phyloP scores from a whole-genome alignment of 2,113 vertebrate species.

The Psammodynastes pulverulentus region DNA sequence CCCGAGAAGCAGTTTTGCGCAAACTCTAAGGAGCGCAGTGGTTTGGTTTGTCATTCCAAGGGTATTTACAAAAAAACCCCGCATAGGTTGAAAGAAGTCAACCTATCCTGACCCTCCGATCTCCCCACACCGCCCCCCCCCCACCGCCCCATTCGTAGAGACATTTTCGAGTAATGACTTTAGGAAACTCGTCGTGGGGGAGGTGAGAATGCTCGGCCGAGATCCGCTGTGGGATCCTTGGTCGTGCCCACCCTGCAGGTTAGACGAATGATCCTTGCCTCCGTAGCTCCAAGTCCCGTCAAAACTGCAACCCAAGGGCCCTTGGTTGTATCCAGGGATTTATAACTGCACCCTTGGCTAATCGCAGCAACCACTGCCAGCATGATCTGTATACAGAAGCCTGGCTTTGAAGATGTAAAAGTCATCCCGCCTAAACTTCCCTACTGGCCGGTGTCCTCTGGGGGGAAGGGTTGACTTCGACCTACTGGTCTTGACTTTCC shows the following conservation, averaged over 20 bases:
- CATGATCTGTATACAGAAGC: not conserved
- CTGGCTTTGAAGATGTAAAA: not conserved
- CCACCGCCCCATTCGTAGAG: not conserved
- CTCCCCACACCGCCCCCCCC: too few relatives aligned
- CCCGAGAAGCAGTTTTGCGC: not conserved
- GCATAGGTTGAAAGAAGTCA: not conserved
- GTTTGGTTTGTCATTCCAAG: not conserved
- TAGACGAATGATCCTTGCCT: not conserved
- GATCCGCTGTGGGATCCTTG: not conserved
- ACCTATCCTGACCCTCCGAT: not conserved
- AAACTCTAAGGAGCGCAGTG: not conserved
- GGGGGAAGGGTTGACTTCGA: not conserved
- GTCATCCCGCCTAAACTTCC: not conserved
- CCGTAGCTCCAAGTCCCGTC: not conserved
- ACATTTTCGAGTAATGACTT: not conserved
- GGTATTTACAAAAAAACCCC: not conserved
- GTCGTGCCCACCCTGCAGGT: not conserved
- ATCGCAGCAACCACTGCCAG: not conserved
- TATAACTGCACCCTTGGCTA: not conserved
- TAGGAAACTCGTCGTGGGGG: rapidly evolving
- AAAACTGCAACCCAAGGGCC: not conserved
- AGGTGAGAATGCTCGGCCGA: not conserved
- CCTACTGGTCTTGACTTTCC: not conserved
- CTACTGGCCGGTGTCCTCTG: not conserved
- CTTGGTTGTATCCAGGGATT: not conserved